A percentile compares a stretch with the other conserved stretches of the same genome.
Evolutionary conservation across 2,113 vertebrate genomes (phyloP).

Genomic region (Calypte anna): DNA sequence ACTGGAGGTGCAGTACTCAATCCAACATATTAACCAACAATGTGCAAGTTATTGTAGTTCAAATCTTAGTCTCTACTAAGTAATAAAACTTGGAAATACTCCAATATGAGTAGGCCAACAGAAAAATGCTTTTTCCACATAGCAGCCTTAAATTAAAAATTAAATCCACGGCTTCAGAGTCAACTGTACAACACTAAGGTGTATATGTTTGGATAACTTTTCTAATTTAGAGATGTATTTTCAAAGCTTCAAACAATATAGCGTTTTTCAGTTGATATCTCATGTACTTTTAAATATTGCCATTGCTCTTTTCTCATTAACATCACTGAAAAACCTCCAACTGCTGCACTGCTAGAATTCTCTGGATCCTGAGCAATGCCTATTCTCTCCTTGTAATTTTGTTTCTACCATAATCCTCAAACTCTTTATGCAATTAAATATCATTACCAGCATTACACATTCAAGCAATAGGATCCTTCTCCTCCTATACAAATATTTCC

Average conservation of each 20-base stretch:
- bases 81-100: neutral
- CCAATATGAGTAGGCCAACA: neutral
- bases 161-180: neutral
- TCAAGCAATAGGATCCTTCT: neutral
- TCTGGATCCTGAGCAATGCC: neutral
- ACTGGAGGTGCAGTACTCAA: neutral
- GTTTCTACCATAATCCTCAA: neutral
- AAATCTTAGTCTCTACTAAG: neutral
- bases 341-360: neutral
- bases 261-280: neutral
- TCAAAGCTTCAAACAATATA: neutral
- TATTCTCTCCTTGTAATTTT: neutral
- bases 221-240: neutral
- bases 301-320: neutral
- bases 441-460: neutral
- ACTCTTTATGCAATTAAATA: neutral
- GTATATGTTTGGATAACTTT: neutral
- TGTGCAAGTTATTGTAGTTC: neutral
- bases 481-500: neutral
- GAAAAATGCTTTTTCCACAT: neutral
- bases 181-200: neutral
- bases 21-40: neutral
- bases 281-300: neutral
- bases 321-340: neutral
- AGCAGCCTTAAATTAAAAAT: neutral